These are phyloP conservation scores for Lampris megalopsis DNA, from an alignment of 2,113 vertebrate species.

Conservation along the genomic window DNA sequence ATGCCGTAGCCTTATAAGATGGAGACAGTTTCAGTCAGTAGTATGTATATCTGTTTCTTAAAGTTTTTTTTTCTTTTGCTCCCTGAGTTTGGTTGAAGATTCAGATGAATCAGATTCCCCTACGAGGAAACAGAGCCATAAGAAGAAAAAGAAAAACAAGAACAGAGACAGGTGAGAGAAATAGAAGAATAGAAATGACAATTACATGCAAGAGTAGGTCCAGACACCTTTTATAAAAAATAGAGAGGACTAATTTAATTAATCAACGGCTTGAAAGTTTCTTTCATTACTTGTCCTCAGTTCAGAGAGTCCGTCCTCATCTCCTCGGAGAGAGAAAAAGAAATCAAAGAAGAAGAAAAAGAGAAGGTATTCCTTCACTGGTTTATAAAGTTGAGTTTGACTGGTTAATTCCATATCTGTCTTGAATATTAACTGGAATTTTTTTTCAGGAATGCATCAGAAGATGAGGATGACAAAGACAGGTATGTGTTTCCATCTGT, in stretches of 20 bases:
- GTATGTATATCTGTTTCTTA: neutral
- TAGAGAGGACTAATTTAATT: neutral
- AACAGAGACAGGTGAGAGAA: constrained; percentile 80
- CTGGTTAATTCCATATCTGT: neutral
- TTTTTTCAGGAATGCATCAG: constrained; percentile 72
- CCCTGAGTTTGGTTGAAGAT: constrained; percentile 84
- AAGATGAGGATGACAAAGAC: constrained; percentile 59
- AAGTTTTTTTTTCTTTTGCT: neutral
- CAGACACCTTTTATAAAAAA: too few species aligned
- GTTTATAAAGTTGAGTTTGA: neutral
- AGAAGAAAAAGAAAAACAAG: constrained; percentile 94
- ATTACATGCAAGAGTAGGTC: neutral
- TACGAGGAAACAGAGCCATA: constrained; percentile 86
- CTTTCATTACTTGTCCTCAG: constrained; percentile 63
- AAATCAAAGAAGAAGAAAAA: constrained; percentile 90
- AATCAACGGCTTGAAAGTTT: neutral
- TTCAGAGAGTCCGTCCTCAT: constrained; percentile 86
- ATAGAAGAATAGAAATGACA: neutral
- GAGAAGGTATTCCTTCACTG: constrained; percentile 77
- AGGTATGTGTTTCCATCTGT: constrained; percentile 49
- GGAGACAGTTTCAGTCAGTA: neutral
- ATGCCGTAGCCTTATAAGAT: too few species aligned
- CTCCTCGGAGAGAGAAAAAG: constrained; percentile 86
- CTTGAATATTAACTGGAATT: neutral
- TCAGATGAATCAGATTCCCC: constrained; percentile 86